A percentile compares a stretch with the other conserved stretches of the same genome.
Evolutionary conservation across 2,888 invertebrate species (phyloP).

Genomic region (Leptura quadrifasciata): DNA sequence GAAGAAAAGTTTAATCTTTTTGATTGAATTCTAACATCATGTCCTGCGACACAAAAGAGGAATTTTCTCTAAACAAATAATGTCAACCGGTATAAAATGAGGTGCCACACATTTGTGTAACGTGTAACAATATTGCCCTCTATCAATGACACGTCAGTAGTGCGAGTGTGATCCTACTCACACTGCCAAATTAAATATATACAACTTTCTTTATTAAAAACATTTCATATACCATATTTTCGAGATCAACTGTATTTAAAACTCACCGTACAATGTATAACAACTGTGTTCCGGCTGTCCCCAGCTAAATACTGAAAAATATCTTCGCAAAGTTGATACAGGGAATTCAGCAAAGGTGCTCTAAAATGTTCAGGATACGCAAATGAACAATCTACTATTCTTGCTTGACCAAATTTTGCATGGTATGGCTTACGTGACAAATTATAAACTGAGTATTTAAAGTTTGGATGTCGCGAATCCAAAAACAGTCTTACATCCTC

Average conservation of each 20-base stretch:
- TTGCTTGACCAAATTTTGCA: slow-evolving; percentile 77
- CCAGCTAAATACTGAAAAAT: slow-evolving; percentile 91
- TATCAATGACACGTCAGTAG: no score
- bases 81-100: no score
- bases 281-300: slow-evolving; percentile 87
- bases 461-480: slow-evolving; percentile 84
- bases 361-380: slow-evolving; percentile 82
- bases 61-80: no score
- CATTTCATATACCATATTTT: background rate
- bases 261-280: slow-evolving; percentile 88
- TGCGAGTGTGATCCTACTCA: no score
- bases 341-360: slow-evolving; percentile 87
- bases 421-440: slow-evolving; percentile 79
- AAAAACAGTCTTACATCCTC: slow-evolving; percentile 92
- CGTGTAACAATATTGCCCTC: no score
- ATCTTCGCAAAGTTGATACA: slow-evolving; percentile 90
- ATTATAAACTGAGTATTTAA: slow-evolving; percentile 90
- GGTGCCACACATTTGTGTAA: no score
- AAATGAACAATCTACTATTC: slow-evolving; percentile 79
- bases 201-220: background rate
- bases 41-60: no score
- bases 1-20: no score
- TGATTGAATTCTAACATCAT: no score
- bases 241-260: background rate
- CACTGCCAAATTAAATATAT: no score